Evolutionary conservation across 2,797 vertebrate species (phyloP).

Genomic region (Falco cherrug): DNA sequence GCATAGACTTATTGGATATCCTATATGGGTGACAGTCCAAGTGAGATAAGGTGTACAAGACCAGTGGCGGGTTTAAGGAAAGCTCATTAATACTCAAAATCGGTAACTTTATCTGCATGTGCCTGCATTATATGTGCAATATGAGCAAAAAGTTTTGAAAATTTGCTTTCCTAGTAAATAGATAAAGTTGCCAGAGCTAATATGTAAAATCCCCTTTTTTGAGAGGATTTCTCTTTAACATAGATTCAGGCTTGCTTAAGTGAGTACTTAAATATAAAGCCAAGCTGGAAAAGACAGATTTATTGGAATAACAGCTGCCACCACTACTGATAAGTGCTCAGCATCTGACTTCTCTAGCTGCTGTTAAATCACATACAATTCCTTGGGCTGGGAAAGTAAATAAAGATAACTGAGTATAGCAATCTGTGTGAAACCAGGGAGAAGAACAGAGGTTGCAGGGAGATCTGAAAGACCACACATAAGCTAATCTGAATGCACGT

Average conservation of each 20-base stretch:
- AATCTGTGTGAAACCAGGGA: neutral
- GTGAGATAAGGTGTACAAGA: neutral
- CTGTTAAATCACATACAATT: neutral
- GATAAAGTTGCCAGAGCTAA: neutral
- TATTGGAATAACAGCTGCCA: constrained; percentile 6
- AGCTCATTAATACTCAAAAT: neutral
- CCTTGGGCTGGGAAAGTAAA: constrained; percentile 27
- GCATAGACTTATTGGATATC: neutral
- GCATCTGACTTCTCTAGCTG: constrained; percentile 8
- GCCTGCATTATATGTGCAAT: neutral
- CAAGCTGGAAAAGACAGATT: constrained; percentile 15
- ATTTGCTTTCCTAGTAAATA: neutral
- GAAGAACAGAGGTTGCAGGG: neutral
- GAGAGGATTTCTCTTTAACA: neutral
- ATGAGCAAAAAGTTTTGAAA: neutral
- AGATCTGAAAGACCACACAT: neutral
- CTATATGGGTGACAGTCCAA: neutral
- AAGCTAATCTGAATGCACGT: neutral
- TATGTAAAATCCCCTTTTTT: neutral
- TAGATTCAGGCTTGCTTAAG: neutral
- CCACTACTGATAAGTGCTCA: constrained; percentile 1
- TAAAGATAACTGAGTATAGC: neutral
- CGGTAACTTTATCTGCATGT: neutral
- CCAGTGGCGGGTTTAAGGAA: neutral
- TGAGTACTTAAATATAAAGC: constrained; percentile 10